phyloP scores from a whole-genome alignment of 2,113 vertebrate species.

The Chlorodrepanis virens region DNA sequence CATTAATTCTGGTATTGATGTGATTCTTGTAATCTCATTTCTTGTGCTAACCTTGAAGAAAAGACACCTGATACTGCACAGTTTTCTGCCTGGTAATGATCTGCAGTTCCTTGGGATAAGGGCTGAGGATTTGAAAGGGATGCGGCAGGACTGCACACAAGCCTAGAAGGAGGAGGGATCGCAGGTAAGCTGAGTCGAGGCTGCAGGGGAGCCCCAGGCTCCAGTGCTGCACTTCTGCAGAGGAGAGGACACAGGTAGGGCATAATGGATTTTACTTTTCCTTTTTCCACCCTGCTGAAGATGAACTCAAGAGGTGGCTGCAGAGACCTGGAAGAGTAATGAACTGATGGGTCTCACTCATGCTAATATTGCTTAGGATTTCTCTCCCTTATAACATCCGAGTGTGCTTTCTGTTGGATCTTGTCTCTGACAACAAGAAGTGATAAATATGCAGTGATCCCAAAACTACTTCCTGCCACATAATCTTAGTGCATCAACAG shows the following conservation, averaged over 20 bases:
- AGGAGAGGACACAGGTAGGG: background rate
- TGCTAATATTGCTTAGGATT: background rate
- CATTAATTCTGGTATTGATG: background rate
- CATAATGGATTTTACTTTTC: background rate
- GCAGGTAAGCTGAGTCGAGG: background rate
- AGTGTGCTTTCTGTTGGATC: background rate
- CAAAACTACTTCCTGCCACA: background rate
- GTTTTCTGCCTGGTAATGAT: background rate
- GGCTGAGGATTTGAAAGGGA: background rate
- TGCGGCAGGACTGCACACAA: background rate
- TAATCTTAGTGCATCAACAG: background rate
- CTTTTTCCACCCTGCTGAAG: background rate
- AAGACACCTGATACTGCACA: background rate
- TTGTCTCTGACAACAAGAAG: background rate
- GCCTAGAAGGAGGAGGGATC: background rate
- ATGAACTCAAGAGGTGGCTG: background rate
- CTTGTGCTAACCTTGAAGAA: background rate
- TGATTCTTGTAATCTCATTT: background rate
- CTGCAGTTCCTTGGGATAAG: background rate
- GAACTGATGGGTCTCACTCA: background rate
- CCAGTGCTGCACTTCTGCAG: background rate
- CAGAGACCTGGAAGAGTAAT: background rate
- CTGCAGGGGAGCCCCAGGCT: background rate
- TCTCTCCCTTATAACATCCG: background rate
- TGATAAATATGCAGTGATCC: background rate